Percentiles rank a stretch among this genome's conserved stretches.
phyloP scores from a whole-genome alignment of 2,888 invertebrate genomes.

The Trachelus tabidus region DNA sequence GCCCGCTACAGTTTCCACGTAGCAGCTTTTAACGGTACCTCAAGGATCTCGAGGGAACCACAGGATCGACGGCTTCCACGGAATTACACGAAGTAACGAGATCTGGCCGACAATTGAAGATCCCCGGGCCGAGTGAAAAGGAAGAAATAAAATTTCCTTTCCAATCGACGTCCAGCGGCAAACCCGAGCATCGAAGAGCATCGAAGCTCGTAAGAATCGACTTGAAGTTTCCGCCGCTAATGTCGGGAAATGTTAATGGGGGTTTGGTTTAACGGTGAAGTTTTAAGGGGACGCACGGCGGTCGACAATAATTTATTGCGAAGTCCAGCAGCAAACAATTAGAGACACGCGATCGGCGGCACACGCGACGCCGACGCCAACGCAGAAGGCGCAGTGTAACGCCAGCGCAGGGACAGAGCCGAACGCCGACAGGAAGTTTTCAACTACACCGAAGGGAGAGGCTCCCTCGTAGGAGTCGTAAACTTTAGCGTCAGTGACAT shows the following conservation, averaged over 20 bases:
- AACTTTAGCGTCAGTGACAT: neutral
- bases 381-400: neutral
- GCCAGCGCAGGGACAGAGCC: conserved; percentile 13
- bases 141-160: neutral
- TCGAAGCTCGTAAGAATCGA: conserved; percentile 2
- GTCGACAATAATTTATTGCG: conserved; percentile 41
- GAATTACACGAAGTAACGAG: neutral
- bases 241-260: conserved; percentile 13
- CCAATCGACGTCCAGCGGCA: neutral
- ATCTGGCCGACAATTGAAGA: neutral
- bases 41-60: neutral
- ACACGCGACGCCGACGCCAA: conserved; percentile 22
- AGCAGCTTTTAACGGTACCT: neutral
- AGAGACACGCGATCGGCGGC: conserved; percentile 38
- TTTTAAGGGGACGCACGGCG: conserved; percentile 11
- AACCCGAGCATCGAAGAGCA: neutral
- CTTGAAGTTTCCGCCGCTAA: conserved; percentile 8
- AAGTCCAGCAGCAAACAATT: conserved; percentile 39
- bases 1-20: too few species aligned
- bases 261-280: conserved; percentile 3
- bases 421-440: neutral
- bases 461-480: neutral
- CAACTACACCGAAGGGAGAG: neutral
- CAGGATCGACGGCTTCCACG: neutral
- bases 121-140: neutral